Conservation (phyloP, 2,888 invertebrate genomes). For the Trissolcus japonicus region DNA sequence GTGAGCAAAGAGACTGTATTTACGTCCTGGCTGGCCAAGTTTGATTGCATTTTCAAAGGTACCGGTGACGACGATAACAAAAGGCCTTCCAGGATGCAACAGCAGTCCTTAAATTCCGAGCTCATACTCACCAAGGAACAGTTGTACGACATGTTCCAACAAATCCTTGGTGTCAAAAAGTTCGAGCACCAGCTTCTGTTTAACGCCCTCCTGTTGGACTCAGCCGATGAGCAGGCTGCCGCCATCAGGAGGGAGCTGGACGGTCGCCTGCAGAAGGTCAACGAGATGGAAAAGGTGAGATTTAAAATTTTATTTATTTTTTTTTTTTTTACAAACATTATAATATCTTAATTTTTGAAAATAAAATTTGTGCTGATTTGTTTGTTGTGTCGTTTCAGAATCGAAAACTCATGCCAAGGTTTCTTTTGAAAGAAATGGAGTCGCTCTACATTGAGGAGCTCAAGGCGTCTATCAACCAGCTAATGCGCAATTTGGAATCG, state of each 20-base stretch:
- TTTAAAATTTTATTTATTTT: too few species aligned
- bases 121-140: conserved; percentile 98
- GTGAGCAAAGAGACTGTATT: conserved; percentile 99
- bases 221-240: conserved; percentile 99
- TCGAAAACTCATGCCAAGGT: conserved; percentile 98
- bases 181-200: conserved; percentile 99
- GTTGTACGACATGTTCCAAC: conserved; percentile 99
- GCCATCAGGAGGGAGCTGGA: conserved; percentile 99
- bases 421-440: conserved; percentile 99
- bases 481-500: conserved; percentile 99
- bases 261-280: conserved; percentile 96
- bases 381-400: conserved; percentile 81
- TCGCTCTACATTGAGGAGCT: conserved; percentile 98
- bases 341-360: too few species aligned
- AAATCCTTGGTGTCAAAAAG: conserved; percentile 98
- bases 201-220: conserved; percentile 98
- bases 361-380: too few species aligned
- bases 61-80: conserved; percentile 92
- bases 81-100: conserved; percentile 90
- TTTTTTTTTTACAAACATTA: too few species aligned
- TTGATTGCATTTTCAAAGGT: conserved; percentile 98
- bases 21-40: conserved; percentile 99
- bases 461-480: conserved; percentile 96
- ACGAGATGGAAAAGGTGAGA: conserved; percentile 96
- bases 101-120: conserved; percentile 93